Base-by-base conservation (phyloP, 2,113 vertebrate species). In the Bufo bufo region DNA sequence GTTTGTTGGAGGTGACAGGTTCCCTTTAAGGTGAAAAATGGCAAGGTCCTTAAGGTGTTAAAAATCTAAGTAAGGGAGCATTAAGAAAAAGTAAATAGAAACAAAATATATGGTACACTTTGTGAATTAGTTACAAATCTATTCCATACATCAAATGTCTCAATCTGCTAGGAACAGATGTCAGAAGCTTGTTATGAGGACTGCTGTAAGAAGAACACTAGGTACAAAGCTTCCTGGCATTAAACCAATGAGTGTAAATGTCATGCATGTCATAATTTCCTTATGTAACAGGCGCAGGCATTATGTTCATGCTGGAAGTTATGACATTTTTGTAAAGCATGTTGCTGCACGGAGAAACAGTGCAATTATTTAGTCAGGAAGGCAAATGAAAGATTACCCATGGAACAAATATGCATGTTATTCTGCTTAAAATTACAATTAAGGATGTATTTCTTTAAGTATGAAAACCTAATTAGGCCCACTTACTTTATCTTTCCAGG, bases 181-280 rank as follows among this genome's bases (percentile, higher is more conserved):
- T 80, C 85, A 80, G 50, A 80, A 80, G 63, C 85, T 69, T 47
- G 61, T 65, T 69, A 9, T 23, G 61, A 80, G 85, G 45, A 47
- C 59, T 79, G 59, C 77, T 71, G 69, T 52, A 54, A 45, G 77
- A 78, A 71, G 58, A 78, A 65, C 72, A 61, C 20, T 80, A 80
- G 61, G 61, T 87, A 87, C 77, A 71, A 87, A 87, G 85, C 85
- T 80, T 87, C 77, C 77, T 87, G 85, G 85, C 85, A 80, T 87
- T 79, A 80, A 58, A 87, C 85, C 85, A 87, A 87, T 86, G 75
- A 66, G 58, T 79, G 75, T 66, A 86, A 87, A 80, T 80, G 77
- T 80, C 49, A 80, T 87, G 63, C 61, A 80, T 87, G 85, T 80
- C 77, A 80, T 69, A 56, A 80, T 87, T 87, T 80, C 85, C 85